phyloP scores from a whole-genome alignment of 2,797 vertebrate species.

The Rhyacichthys aspro region DNA sequence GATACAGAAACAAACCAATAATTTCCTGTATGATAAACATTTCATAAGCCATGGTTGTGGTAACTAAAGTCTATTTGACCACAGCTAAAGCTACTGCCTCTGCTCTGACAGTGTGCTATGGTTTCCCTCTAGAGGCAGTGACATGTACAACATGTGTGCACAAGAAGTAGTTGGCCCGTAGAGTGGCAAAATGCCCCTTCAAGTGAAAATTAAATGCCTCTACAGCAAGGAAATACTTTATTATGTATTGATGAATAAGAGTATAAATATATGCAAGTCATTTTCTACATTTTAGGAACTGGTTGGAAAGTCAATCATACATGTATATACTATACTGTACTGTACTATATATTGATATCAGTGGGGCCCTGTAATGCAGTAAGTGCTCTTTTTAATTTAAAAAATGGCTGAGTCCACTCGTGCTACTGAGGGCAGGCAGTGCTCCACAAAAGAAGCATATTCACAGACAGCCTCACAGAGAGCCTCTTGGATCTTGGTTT shows the following conservation, averaged over 20 bases:
- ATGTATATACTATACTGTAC: no score
- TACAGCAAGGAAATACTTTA: no score
- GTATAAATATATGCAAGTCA: no score
- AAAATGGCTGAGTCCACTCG: no score
- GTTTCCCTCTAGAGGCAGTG: conserved; percentile 59
- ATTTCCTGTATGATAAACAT: neutral
- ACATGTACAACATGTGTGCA: conserved; percentile 12
- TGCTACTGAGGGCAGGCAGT: neutral
- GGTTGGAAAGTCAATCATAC: no score
- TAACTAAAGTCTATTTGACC: conserved; percentile 1
- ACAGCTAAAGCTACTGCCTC: conserved; percentile 6
- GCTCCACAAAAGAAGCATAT: neutral
- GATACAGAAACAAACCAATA: neutral
- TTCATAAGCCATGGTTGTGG: conserved; percentile 5
- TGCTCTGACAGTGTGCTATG: conserved; percentile 17
- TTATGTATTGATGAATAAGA: no score
- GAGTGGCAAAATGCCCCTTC: neutral
- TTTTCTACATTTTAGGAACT: no score
- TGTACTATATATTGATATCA: no score
- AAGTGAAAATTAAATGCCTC: no score
- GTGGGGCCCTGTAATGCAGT: no score
- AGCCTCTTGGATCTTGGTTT: conserved; percentile 3
- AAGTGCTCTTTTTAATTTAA: no score
- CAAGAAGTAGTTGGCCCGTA: neutral
- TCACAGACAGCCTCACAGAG: no score